Percentiles rank a stretch among this genome's conserved stretches.
phyloP scores from a whole-genome alignment of 2,888 invertebrate species.

The Baronia brevicornis region DNA sequence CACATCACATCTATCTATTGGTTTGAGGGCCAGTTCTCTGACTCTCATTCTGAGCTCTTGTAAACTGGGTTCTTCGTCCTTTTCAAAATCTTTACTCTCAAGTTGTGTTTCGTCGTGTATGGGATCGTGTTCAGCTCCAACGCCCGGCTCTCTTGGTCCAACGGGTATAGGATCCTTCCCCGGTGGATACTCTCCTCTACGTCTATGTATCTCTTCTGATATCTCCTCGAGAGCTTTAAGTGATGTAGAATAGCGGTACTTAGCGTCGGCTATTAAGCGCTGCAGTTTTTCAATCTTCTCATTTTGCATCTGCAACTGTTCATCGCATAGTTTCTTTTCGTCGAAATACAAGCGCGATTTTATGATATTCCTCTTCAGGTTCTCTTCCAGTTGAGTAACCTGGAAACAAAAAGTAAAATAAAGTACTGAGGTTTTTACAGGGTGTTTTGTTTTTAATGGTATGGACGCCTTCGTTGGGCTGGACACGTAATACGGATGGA shows the following conservation, averaged over 20 bases:
- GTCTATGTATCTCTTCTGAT: slow-evolving; percentile 92
- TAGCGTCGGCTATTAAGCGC: slow-evolving; percentile 85
- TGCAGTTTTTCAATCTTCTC: slow-evolving; percentile 88
- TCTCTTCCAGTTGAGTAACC: slow-evolving; percentile 88
- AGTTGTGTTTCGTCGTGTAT: slow-evolving; percentile 50
- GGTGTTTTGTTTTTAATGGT: no score
- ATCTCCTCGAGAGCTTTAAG: slow-evolving; percentile 90
- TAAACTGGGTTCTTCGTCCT: slow-evolving; percentile 74
- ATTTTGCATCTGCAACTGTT: slow-evolving; percentile 90
- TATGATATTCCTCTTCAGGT: slow-evolving; percentile 85
- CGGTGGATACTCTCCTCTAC: slow-evolving; percentile 73
- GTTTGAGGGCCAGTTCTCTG: slow-evolving; percentile 82
- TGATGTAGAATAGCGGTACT: slow-evolving; percentile 87
- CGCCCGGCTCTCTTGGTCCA: slow-evolving; percentile 81
- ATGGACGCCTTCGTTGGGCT: no score
- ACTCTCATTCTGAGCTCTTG: slow-evolving; percentile 81
- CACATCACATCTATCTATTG: slow-evolving; percentile 83
- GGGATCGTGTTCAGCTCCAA: slow-evolving; percentile 81
- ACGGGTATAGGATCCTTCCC: slow-evolving; percentile 64
- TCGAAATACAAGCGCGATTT: slow-evolving; percentile 95
- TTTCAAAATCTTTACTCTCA: slow-evolving; percentile 32
- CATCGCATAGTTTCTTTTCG: slow-evolving; percentile 89
- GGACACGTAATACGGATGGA: no score
- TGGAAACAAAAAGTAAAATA: slow-evolving; percentile 29
- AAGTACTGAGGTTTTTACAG: not conserved